Conservation (phyloP, 2,888 invertebrate genomes). For the Imbricaverruca yamaguchii region DNA sequence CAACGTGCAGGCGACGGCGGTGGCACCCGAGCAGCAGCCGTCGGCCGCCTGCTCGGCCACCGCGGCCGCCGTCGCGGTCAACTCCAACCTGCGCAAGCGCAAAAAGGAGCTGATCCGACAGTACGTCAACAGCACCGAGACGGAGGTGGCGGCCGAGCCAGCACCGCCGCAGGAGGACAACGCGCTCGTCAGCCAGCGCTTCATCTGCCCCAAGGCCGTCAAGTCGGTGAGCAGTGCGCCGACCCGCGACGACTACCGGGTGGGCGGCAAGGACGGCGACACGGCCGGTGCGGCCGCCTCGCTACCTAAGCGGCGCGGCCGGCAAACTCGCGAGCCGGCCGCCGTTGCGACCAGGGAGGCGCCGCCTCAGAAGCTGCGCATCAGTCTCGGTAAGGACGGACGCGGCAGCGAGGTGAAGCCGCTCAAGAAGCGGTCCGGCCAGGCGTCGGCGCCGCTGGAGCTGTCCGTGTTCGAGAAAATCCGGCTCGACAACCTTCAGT, state of each 20-base stretch:
- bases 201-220: conserved; percentile 12
- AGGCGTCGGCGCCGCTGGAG: conserved; percentile 20
- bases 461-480: conserved; percentile 53
- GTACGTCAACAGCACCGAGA: conserved; percentile 42
- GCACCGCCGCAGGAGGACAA: conserved; percentile 15
- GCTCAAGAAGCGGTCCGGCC: conserved; percentile 27
- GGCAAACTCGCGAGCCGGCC: background rate
- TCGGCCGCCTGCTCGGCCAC: conserved; percentile 30
- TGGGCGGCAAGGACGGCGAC: background rate
- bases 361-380: conserved; percentile 1
- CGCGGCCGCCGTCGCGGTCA: conserved; percentile 28
- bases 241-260: conserved; percentile 4
- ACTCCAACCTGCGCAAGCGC: conserved; percentile 56
- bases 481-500: conserved; percentile 79
- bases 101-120: conserved; percentile 80
- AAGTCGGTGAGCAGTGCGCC: conserved; percentile 15
- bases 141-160: background rate
- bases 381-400: background rate
- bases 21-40: conserved; percentile 27
- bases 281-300: background rate
- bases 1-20: conserved; percentile 46
- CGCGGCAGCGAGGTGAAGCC: conserved; percentile 21
- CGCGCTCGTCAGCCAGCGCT: conserved; percentile 3
- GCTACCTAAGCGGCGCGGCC: background rate
- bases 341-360: background rate